phyloP scores from a whole-genome alignment of 2,888 invertebrate species.

The Aphodius sticticus region DNA sequence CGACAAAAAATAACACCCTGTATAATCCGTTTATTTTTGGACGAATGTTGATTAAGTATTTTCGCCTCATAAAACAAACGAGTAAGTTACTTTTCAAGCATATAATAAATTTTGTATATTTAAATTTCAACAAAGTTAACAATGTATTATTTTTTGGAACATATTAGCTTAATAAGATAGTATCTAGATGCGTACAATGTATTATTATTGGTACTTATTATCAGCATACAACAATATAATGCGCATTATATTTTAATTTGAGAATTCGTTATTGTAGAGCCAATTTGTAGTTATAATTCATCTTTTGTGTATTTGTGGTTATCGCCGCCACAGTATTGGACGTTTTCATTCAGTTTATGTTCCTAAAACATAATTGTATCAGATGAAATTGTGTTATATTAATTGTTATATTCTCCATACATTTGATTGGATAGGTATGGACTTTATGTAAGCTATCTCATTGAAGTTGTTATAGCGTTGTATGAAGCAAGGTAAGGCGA shows the following conservation, averaged over 20 bases:
- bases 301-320: slow-evolving; percentile 28
- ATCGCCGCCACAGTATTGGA: slow-evolving; percentile 27
- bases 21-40: too few species aligned
- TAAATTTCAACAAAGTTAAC: not conserved
- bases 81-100: not conserved
- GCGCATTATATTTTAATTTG: not conserved
- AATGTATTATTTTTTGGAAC: not conserved
- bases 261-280: not conserved
- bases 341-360: slow-evolving; percentile 15
- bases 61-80: not conserved
- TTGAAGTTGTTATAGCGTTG: slow-evolving; percentile 56
- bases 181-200: not conserved
- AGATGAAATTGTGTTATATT: not conserved
- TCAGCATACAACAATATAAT: not conserved
- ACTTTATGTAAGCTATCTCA: slow-evolving; percentile 54
- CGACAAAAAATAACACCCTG: too few species aligned
- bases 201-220: not conserved
- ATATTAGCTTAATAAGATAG: not conserved
- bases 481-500: slow-evolving; percentile 49
- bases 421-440: slow-evolving; percentile 47
- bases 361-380: slow-evolving; percentile 25
- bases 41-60: too few species aligned
- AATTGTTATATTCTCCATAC: not conserved
- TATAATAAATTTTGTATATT: not conserved
- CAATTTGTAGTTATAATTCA: slow-evolving; percentile 27